A percentile compares a stretch with the other conserved stretches of the same genome.
phyloP scores from a whole-genome alignment of 2,888 invertebrate species.

The Hipparchia sbordonii region DNA sequence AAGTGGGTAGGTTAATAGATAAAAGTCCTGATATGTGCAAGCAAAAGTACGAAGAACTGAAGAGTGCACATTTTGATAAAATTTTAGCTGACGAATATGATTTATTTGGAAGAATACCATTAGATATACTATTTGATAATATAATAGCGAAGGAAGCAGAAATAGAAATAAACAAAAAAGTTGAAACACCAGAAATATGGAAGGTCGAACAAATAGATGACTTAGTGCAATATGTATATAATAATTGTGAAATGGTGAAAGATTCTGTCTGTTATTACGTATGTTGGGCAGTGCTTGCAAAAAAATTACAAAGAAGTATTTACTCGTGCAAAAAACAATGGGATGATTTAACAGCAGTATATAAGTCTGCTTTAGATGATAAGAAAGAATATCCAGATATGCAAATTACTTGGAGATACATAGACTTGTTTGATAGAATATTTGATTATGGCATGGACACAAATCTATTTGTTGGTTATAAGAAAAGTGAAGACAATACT shows the following conservation, averaged over 20 bases:
- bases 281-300: constrained; percentile 61
- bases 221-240: constrained; percentile 64
- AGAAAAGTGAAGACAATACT: constrained; percentile 45
- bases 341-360: constrained; percentile 60
- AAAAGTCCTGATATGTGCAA: constrained; percentile 63
- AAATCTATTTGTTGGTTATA: constrained; percentile 59
- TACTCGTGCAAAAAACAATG: constrained; percentile 59
- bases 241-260: constrained; percentile 68
- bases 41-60: constrained; percentile 57
- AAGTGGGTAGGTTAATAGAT: constrained; percentile 67
- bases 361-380: constrained; percentile 63
- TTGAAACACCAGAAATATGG: constrained; percentile 48
- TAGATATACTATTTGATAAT: constrained; percentile 66
- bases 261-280: constrained; percentile 67
- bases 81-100: constrained; percentile 57
- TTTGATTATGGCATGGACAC: constrained; percentile 75
- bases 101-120: constrained; percentile 55
- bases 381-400: constrained; percentile 72
- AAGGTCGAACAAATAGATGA: constrained; percentile 56
- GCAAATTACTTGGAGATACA: constrained; percentile 74
- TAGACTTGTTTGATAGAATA: constrained; percentile 72
- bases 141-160: constrained; percentile 65
- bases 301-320: constrained; percentile 52
- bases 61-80: constrained; percentile 55
- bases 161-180: constrained; percentile 43